Evolutionary conservation across 2,888 invertebrate genomes (phyloP).

Genomic region (Phyllotreta cruciferae): DNA sequence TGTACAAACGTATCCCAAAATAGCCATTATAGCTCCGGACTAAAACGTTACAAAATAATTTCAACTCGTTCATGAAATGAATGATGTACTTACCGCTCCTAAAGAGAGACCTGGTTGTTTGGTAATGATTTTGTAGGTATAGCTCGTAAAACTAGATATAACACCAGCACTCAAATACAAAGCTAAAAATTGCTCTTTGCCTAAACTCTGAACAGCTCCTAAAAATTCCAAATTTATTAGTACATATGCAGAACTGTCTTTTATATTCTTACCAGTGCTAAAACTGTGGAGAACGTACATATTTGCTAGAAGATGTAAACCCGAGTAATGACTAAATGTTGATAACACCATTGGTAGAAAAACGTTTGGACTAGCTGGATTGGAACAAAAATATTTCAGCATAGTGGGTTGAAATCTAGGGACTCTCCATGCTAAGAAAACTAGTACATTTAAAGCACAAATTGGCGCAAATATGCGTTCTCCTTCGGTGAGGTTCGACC

Average conservation of each 20-base stretch:
- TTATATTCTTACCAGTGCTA: constrained; percentile 61
- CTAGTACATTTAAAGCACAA: constrained; percentile 76
- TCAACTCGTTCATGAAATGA: background rate
- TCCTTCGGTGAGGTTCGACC: constrained; percentile 75
- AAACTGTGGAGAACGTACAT: constrained; percentile 97
- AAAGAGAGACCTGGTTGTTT: constrained; percentile 80
- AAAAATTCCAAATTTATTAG: constrained; percentile 43
- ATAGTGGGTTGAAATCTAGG: constrained; percentile 75
- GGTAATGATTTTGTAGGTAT: constrained; percentile 76
- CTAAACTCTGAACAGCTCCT: constrained; percentile 77
- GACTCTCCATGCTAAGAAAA: constrained; percentile 84
- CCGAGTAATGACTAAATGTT: constrained; percentile 92
- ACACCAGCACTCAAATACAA: constrained; percentile 90
- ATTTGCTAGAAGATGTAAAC: constrained; percentile 87
- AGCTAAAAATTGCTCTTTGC: constrained; percentile 91
- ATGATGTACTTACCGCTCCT: constrained; percentile 80
- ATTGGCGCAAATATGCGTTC: constrained; percentile 83
- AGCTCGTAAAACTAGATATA: constrained; percentile 84
- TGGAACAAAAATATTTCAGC: constrained; percentile 85
- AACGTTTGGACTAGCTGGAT: constrained; percentile 76
- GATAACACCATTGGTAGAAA: constrained; percentile 92
- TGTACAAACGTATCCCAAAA: constrained; percentile 86
- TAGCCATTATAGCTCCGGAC: constrained; percentile 95
- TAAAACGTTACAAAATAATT: constrained; percentile 58
- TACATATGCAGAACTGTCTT: background rate